Evolutionary conservation across 2,113 vertebrate species (phyloP).

Genomic region (Candoia aspera): DNA sequence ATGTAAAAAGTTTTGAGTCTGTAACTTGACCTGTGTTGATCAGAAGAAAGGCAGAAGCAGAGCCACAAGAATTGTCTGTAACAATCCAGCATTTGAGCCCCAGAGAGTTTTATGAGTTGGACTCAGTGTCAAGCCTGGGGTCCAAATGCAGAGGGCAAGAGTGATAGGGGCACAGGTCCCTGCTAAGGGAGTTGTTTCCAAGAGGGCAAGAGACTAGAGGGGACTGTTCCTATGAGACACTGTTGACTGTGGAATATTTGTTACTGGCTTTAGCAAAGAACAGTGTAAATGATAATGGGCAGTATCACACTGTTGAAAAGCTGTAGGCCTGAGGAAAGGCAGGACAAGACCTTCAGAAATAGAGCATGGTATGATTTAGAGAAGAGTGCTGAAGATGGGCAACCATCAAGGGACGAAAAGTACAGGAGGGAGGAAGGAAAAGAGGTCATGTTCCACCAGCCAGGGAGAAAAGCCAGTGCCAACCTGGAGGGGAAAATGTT

Average conservation of each 20-base stretch:
- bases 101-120: too few relatives aligned
- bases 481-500: background rate
- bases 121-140: too few relatives aligned
- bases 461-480: background rate
- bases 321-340: background rate
- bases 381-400: background rate
- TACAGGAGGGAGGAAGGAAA: background rate
- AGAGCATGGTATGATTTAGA: background rate
- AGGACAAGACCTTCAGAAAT: background rate
- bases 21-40: too few relatives aligned
- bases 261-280: background rate
- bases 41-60: too few relatives aligned
- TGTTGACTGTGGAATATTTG: background rate
- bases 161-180: too few relatives aligned
- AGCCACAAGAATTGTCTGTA: too few relatives aligned
- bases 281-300: background rate
- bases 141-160: too few relatives aligned
- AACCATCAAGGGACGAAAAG: background rate
- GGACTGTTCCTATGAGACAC: background rate
- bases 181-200: too few relatives aligned
- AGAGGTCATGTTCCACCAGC: background rate
- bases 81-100: too few relatives aligned
- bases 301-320: background rate
- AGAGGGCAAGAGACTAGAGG: too few relatives aligned
- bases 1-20: too few relatives aligned